Evolutionary conservation across 2,888 invertebrate species (phyloP), one percentile per base, ranked within the genome.

Genomic region (Sphaerophoria taeniata): DNA sequence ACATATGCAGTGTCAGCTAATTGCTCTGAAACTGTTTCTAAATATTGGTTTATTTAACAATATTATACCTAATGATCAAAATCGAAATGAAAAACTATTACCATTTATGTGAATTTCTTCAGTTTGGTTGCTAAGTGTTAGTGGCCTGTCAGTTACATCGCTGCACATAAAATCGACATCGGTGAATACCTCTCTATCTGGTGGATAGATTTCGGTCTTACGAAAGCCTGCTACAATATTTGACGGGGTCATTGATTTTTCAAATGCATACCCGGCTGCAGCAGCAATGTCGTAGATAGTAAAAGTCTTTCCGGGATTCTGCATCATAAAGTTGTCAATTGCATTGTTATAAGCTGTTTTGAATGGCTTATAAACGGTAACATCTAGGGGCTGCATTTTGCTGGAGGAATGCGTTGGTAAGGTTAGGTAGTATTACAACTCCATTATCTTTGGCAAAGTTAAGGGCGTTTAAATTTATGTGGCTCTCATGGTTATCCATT

Each of bases 351-450:
- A 24, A 24, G 24, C 24, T 24, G 24, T 24, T 24, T 24, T 24
- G 24, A 24, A 24, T 24, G 24, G 24, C 24, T 24, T 24, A 24
- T 24, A 24, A 24, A 24, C 24, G 24, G 24, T 24, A 24, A 24
- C 24, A 24, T 24, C 24, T 24, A 24, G 24, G 24, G 24, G 24
- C 24, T 24, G 24, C 24, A 36, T 34, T 82, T 90, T 91, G 79
- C 91, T 90, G 49, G 89, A 89, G 72, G 89, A 90, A 87, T 92
- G 91, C 34, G 91, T 90, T 36, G 91, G 91, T 67, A 92, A 88
- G n/a, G 90, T 90, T 31, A n/a, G n/a, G n/a, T n/a, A 92, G 78
- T 87, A 92, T 86, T 14, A 90, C 90, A 16, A 92, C 89, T 11
- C 91, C 91, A 88, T 90, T 90, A 51, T 89, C 89, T 88, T 63